Percentiles rank a stretch among this genome's conserved stretches.
Evolutionary conservation across 2,113 vertebrate species (phyloP).

Genomic region (Myotis davidii): DNA sequence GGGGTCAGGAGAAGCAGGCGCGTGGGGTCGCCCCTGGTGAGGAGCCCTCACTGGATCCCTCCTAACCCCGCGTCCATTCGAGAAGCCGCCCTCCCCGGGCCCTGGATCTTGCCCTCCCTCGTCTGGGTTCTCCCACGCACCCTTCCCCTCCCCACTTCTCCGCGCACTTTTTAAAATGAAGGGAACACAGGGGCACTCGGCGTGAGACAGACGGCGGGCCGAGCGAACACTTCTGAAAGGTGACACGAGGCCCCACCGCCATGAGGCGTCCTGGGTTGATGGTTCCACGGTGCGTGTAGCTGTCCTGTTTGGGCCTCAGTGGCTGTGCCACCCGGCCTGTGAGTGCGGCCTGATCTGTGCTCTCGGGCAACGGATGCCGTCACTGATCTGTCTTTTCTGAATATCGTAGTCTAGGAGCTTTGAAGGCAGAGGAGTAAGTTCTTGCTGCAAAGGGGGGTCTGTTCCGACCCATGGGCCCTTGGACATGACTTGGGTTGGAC

Average conservation of each 20-base stretch:
- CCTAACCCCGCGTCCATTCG: neutral
- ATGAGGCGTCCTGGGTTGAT: neutral
- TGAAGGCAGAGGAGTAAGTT: neutral
- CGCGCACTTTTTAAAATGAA: neutral
- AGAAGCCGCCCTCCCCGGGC: neutral
- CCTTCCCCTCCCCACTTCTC: neutral
- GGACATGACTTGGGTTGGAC: neutral
- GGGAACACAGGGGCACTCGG: neutral
- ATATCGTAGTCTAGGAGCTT: slow-evolving; percentile 10
- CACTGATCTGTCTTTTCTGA: neutral
- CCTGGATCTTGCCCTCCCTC: neutral
- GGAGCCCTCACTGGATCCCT: neutral
- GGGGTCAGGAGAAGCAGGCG: neutral
- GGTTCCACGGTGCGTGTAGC: neutral
- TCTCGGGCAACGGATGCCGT: neutral
- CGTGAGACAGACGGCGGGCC: no score
- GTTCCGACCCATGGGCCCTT: neutral
- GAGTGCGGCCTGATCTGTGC: neutral
- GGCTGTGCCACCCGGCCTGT: neutral
- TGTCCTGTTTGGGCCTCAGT: neutral
- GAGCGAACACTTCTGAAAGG: neutral
- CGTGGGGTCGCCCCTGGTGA: neutral
- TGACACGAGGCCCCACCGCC: neutral
- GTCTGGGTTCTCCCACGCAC: neutral
- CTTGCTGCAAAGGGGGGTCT: neutral